Base-by-base conservation (phyloP, 2,888 invertebrate species). In the Panopea generosa region DNA sequence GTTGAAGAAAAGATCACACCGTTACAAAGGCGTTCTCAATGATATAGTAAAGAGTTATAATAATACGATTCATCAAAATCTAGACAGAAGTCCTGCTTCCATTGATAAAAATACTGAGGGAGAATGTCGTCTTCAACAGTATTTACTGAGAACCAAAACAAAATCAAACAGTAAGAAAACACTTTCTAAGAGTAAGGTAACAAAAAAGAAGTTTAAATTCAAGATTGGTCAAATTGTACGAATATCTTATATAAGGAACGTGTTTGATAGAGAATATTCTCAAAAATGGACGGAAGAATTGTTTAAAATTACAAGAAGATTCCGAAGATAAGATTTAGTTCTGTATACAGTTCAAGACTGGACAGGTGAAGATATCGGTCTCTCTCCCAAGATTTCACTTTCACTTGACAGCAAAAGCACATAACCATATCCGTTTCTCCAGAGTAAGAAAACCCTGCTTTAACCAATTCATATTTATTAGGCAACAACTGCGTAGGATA, bases 21-120 rank as follows among this genome's bases (percentile, higher is more conserved):
- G 52, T 20, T 74, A 74, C 33, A 40, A 62, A 2, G 57, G 68
- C 38, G 45, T 57, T 0, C 52, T 74, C 14, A 33, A 38, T 27
- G 61, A 74, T 14, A 49, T 68, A 1, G 57, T 68, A 0, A 26
- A 29, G 7, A 74, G 74, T 24, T 74, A 74, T 57, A 74, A 74
- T 27, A 49, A 50, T 26, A 74, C 74, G 3, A 43, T n/a, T 11
- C 74, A 74, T 57, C 26, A 53, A n/a, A 61, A 47, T 49, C 27
- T 68, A 18, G 69, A 61, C 20, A 43, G 47, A 53, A 24, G 47
- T 24, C 69, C 69, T 1, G 55, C n/a, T 2, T 69, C 69, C 53
- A 55, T 69, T 22, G 22, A 47, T 9, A 16, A 69, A 9, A n/a
- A 43, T 6, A 69, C 52, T 40, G 69, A 69, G 14, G 16, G n/a